Evolutionary conservation across 2,888 invertebrate species (phyloP), one percentile per base, ranked within the genome.

Genomic region (Trachelus iudaicus): DNA sequence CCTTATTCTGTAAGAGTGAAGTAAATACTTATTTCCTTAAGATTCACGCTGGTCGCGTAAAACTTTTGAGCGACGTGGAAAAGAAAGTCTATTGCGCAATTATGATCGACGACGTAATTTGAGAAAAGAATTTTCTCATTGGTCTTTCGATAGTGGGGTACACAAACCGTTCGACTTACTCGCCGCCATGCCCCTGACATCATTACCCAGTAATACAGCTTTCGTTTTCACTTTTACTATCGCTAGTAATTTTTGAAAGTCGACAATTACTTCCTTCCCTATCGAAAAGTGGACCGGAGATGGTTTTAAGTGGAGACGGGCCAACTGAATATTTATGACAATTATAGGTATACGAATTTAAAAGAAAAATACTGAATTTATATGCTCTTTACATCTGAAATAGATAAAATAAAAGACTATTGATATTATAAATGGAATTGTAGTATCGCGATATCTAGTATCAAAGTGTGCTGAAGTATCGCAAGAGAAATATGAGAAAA

Each of bases 181-280:
- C 23, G 23, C 56, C 56, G 56, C 75, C 76, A 79, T 77, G 82
- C 79, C 85, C 85, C 82, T 85, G 83, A 83, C 85, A 83, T 76
- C 79, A 79, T 83, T 83, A 83, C 83, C 81, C 76, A 76, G 81
- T 77, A 75, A 34, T 79, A 77, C 82, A 77, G 83, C 83, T 84
- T 84, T 84, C 82, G 79, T 79, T 79, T 78, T 81, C 80, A 80
- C 81, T 81, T 79, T 79, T 76, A 77, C 77, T 77, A 35, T 34
- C 75, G 1, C 71, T 71, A 71, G 12, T 71, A 15, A 31, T 71
- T 71, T 71, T 71, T 34, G 71, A 71, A 71, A 71, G 71, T 71
- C 3, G 71, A 71, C 13, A 34, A 71, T 31, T 31, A 71, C 34
- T 71, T 71, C 31, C 56, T 56, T 56, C 56, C 56, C 56, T 56